Evolutionary conservation across 1,140 invertebrate genomes (phyloP), one percentile per base, ranked within the genome.

Genomic region (Sminthurides bifidus): DNA sequence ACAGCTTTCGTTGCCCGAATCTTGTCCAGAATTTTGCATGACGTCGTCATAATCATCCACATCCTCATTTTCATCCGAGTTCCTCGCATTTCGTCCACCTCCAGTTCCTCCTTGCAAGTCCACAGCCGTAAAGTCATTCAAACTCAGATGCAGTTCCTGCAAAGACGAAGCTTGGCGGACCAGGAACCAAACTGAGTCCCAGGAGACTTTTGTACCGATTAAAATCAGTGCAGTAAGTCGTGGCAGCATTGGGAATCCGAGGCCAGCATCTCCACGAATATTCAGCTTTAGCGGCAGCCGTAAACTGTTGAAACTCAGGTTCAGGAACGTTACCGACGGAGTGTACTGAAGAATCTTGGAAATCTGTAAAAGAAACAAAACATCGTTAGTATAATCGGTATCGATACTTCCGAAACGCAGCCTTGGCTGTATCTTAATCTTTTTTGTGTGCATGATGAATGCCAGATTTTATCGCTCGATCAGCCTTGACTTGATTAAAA

Each of bases 111-210:
- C 60, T 33, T 68, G 71, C 1, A 81, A 57, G n/a, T 82, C 76
- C 1, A 93, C 81, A 55, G 79, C 77, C 15, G 76, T 77, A 69
- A 89, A 92, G 64, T 89, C 82, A 69, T 90, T 90, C 14, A 92
- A 74, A 61, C 88, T 92, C 56, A 94, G 71, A 71, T 94, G 90
- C 26, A 95, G 74, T 72, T 95, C 91, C 74, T 88, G 83, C 15
- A 94, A 72, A 68, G 75, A 64, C 77, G 85, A 55, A 85, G 75
- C 67, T 78, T 77, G 61, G 33, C 81, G 78, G 3, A 93, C 73
- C 43, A 93, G 72, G 15, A 79, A 77, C 56, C 81, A 77, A n/a
- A 93, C 79, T 60, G 81, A 84, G 21, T 79, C 74, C 89, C 89
- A 93, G 38, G 84, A 78, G 6, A 91, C 77, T 56, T 82, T 77